Base-by-base conservation (phyloP, 2,113 vertebrate species). In the Chionomys nivalis region DNA sequence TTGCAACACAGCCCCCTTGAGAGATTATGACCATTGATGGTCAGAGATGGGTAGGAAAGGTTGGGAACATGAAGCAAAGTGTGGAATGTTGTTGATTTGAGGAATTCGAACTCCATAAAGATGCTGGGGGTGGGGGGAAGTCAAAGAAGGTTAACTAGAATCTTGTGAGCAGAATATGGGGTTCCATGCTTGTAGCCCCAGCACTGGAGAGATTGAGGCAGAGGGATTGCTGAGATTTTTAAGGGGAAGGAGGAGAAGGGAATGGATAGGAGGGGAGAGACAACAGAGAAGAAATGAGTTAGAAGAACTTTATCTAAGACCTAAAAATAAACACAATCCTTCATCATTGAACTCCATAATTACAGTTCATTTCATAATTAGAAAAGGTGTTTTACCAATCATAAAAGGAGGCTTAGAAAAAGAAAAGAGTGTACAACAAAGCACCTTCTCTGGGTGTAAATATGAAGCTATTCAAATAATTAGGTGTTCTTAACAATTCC, bases 41-140 rank as follows among this genome's bases (percentile, higher is more conserved):
- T 36, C 83, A 86, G 39, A 28, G 23, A 90, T 44, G 39, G 42
- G 33, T 92, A 65, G 52, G 31, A 91, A 78, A 61, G 5, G 2
- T 70, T 28, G 39, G 42, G 12, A 93, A n/a, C 70, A 55, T 28
- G 49, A 86, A 92, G n/a, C 21, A 12, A 76, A 36, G 31, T 0
- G 3, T 26, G 0, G 10, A 26, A 4, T n/a, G 7, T 55, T 49
- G 1, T 61, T 36, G 1, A 33, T 7, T 63, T 7, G 55, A 77
- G 16, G 13, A 5, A 2, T 14, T 26, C 5, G 3, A 58, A 7
- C 24, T 26, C 13, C 0, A 0, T 9, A 19, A 36, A 33, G 70
- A 42, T 47, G 24, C 19, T 10, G 31, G 5, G 9, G 2, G 19
- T 16, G 49, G 14, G 52, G 52, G 52, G 52, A 52, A n/a, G 16